phyloP scores from a whole-genome alignment of 2,797 vertebrate species.

The Pipistrellus pygmaeus region DNA sequence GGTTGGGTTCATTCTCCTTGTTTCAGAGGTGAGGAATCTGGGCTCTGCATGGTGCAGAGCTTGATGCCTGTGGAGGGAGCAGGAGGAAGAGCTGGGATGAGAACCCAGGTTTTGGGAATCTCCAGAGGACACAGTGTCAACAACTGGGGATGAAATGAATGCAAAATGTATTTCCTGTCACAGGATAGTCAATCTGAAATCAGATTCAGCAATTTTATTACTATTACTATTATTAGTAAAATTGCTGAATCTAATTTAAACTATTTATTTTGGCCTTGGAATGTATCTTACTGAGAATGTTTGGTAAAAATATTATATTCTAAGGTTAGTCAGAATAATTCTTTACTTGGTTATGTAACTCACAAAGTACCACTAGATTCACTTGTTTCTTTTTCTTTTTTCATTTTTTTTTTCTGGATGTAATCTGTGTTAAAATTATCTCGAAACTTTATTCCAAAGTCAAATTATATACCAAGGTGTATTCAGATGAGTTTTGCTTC shows the following conservation, averaged over 20 bases:
- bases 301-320: neutral
- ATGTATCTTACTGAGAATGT: neutral
- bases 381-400: neutral
- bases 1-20: accelerated
- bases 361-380: neutral
- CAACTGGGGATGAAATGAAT: neutral
- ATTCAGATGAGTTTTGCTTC: neutral
- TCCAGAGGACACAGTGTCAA: neutral
- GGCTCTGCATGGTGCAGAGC: neutral
- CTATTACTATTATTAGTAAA: neutral
- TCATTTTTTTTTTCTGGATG: neutral
- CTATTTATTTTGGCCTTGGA: neutral
- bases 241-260: neutral
- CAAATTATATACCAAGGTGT: neutral
- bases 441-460: neutral
- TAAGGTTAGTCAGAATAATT: neutral
- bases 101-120: neutral
- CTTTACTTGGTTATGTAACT: neutral
- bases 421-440: neutral
- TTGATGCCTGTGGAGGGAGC: neutral
- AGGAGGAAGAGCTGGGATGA: neutral
- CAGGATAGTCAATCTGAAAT: too few relatives aligned
- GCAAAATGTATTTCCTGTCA: too few relatives aligned
- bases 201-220: neutral
- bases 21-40: neutral